phyloP scores from a whole-genome alignment of 2,113 vertebrate species.

The Caracal caracal region DNA sequence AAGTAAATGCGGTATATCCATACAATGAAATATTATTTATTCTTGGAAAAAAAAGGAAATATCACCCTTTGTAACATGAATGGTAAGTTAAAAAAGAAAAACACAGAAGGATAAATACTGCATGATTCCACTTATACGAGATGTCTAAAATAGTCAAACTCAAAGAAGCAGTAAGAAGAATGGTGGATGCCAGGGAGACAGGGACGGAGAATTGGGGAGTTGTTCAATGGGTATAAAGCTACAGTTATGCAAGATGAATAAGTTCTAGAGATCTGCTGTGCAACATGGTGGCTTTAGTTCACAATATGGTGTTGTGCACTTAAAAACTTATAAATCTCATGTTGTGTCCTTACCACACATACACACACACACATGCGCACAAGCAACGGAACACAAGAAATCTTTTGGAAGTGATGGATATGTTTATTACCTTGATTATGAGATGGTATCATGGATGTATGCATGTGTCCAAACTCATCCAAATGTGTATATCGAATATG shows the following conservation, averaged over 20 bases:
- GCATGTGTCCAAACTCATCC: neutral
- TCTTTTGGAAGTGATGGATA: neutral
- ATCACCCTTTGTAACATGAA: neutral
- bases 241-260: neutral
- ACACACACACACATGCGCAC: neutral
- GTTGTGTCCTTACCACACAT: neutral
- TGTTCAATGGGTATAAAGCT: neutral
- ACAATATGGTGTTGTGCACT: neutral
- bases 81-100: neutral
- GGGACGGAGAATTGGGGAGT: neutral
- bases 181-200: neutral
- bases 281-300: neutral
- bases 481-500: neutral
- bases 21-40: neutral
- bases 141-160: neutral
- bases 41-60: neutral
- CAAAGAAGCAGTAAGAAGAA: neutral
- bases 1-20: neutral
- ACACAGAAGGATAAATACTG: neutral
- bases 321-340: neutral
- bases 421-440: neutral
- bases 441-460: neutral
- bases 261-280: neutral
- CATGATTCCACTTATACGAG: neutral
- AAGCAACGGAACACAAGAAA: neutral